phyloP scores from a whole-genome alignment of 2,797 vertebrate species.

The Ibycter americanus region DNA sequence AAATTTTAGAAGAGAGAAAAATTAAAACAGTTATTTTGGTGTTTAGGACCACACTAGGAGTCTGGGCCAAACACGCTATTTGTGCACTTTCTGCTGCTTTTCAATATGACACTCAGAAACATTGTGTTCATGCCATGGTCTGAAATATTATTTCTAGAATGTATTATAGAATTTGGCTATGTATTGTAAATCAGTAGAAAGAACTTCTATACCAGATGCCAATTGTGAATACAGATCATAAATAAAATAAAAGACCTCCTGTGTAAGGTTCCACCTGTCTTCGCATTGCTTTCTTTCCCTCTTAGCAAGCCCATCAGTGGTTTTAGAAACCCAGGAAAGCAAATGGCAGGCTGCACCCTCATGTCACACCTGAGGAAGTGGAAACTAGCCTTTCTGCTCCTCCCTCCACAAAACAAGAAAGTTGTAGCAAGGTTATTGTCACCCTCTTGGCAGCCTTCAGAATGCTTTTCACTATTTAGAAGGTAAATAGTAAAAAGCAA shows the following conservation, averaged over 20 bases:
- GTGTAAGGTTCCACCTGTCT: background rate
- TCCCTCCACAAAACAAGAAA: background rate
- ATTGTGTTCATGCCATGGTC: background rate
- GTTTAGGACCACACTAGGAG: background rate
- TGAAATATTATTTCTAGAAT: background rate
- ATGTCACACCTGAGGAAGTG: background rate
- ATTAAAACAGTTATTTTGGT: background rate
- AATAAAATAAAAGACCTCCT: background rate
- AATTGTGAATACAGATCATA: background rate
- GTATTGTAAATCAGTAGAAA: background rate
- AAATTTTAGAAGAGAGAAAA: conserved; percentile 20
- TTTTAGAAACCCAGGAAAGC: background rate
- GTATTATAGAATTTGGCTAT: background rate
- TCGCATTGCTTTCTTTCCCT: background rate
- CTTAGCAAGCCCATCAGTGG: background rate
- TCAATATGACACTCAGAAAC: background rate
- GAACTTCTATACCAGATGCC: background rate
- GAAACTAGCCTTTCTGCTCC: background rate
- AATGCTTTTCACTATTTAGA: background rate
- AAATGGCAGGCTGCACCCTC: background rate
- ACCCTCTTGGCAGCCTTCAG: background rate
- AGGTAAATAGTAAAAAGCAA: background rate
- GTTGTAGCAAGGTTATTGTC: background rate
- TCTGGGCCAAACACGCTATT: background rate
- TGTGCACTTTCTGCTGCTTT: background rate